phyloP scores from a whole-genome alignment of 2,113 vertebrate species.

The Meriones unguiculatus region DNA sequence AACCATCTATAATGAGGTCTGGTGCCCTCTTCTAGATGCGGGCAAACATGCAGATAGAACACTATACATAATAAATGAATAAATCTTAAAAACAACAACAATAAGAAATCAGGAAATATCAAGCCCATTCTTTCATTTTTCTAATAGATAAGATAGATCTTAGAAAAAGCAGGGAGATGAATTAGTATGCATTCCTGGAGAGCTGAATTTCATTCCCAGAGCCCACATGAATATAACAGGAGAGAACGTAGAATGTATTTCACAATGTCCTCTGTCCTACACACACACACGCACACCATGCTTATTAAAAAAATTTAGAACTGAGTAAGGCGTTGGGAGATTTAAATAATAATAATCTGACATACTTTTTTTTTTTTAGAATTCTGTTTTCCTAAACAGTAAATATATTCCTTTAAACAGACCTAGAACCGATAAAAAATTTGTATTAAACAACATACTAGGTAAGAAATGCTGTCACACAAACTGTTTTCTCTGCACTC shows the following conservation, averaged over 20 bases:
- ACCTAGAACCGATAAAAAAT: neutral
- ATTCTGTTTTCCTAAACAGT: conserved; percentile 20
- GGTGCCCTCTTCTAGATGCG: no score
- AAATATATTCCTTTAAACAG: conserved; percentile 39
- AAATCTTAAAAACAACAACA: neutral
- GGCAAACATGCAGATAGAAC: no score
- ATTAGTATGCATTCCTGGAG: neutral
- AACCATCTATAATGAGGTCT: no score
- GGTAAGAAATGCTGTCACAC: conserved; percentile 2
- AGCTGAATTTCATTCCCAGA: neutral
- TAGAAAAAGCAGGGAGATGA: neutral
- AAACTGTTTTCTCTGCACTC: conserved; percentile 24
- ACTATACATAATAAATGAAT: no score
- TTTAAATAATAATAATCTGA: conserved; percentile 63
- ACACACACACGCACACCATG: neutral
- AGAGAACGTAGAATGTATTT: no score
- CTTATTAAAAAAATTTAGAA: neutral
- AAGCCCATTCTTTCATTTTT: neutral
- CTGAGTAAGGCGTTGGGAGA: neutral
- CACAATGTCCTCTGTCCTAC: neutral
- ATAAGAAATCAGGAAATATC: conserved; percentile 14
- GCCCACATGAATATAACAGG: no score
- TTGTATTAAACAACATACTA: neutral
- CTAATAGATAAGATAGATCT: conserved; percentile 37
- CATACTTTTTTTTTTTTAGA: neutral